These are phyloP conservation scores for Cochlearius cochlearius DNA, from an alignment of 2,113 vertebrate genomes.

Conservation along the genomic window DNA sequence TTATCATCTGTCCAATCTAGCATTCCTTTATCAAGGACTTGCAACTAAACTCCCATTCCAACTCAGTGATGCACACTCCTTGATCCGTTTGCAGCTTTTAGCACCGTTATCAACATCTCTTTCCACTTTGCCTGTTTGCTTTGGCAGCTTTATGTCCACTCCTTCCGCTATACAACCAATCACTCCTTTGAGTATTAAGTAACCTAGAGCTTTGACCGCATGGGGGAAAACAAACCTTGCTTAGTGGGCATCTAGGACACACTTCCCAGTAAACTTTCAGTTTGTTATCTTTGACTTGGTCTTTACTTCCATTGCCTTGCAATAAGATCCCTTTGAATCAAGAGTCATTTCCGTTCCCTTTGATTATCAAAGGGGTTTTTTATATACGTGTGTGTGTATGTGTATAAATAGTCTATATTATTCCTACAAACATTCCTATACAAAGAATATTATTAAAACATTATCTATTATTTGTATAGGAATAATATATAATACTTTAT, in stretches of 20 bases:
- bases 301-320: not conserved
- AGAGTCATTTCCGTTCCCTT: not conserved
- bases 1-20: not conserved
- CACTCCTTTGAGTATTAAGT: not conserved
- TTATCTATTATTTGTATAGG: not conserved
- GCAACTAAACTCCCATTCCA: not conserved
- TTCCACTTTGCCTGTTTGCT: not conserved
- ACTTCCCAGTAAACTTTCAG: not conserved
- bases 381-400: not conserved
- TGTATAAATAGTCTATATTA: not conserved
- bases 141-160: not conserved
- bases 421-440: not conserved
- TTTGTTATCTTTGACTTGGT: not conserved
- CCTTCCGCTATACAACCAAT: not conserved
- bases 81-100: not conserved
- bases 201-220: not conserved
- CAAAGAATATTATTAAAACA: not conserved
- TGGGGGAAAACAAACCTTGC: not conserved
- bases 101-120: not conserved
- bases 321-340: not conserved
- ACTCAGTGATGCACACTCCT: not conserved
- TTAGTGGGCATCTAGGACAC: not conserved
- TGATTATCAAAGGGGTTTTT: not conserved
- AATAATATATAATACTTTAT: not conserved
- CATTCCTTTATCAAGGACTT: not conserved